Evolutionary conservation across 2,888 invertebrate species (phyloP), one percentile per base, ranked within the genome.

Genomic region (Selenia dentaria): DNA sequence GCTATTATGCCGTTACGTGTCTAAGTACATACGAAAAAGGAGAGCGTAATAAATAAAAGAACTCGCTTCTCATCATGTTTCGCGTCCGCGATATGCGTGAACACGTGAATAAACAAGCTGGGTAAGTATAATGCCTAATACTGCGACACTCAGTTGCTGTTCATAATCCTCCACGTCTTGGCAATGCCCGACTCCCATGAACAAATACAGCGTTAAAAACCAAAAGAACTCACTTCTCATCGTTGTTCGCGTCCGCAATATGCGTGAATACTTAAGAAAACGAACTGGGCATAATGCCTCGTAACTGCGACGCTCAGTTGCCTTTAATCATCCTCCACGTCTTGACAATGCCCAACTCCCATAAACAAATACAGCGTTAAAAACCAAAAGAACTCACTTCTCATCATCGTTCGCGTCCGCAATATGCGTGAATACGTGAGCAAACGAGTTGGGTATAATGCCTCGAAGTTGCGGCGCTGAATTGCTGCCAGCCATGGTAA

Each of bases 21-120:
- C n/a, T n/a, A n/a, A n/a, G n/a, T n/a, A n/a, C n/a, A n/a, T n/a
- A n/a, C n/a, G n/a, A n/a, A n/a, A n/a, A n/a, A n/a, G n/a, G n/a
- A n/a, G n/a, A n/a, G n/a, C n/a, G n/a, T n/a, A n/a, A n/a, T n/a
- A n/a, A n/a, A n/a, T n/a, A 18, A 18, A 34, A 9, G 16, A 42
- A 83, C 91, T 86, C 70, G 96, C 97, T 98, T 97, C 64, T 96
- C 96, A 72, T 97, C 95, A 45, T 96, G 97, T 44, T 94, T 95
- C 0, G 98, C 97, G 74, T 97, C 96, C 0, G 99, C 97, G 62
- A 99, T 99, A 68, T 98, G 97, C 16, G 98, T 98, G 89, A 99
- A 99, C 61, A 99, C 97, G 69, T 99, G 99, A 0, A 99, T 98
- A n/a, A n/a, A n/a, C n/a, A n/a, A n/a, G n/a, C n/a, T n/a, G n/a